Conservation (phyloP, 1,140 invertebrate genomes). For the Bombus terrestris region DNA sequence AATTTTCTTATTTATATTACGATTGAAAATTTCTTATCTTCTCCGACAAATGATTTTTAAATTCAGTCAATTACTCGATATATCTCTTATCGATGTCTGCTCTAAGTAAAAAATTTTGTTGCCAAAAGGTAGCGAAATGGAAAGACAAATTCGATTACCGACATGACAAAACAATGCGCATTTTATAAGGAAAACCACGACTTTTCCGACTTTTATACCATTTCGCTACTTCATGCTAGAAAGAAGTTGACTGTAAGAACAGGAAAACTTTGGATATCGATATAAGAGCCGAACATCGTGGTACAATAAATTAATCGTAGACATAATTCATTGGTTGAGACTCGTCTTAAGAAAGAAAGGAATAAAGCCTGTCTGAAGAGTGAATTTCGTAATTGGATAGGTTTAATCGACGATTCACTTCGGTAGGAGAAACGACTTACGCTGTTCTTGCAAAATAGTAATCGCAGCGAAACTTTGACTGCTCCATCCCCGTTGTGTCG, state of each 20-base stretch:
- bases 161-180: no score
- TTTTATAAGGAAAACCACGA: no score
- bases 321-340: neutral
- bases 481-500: neutral
- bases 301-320: no score
- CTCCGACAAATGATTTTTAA: no score
- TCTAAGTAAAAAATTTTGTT: neutral
- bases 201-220: no score
- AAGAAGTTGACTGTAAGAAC: no score
- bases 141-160: neutral
- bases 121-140: no score
- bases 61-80: no score
- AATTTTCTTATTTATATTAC: neutral
- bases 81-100: neutral
- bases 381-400: neutral
- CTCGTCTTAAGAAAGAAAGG: neutral
- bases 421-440: neutral
- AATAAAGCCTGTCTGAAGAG: neutral
- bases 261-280: no score
- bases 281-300: neutral
- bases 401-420: neutral
- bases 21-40: neutral
- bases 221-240: no score
- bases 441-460: conserved; percentile 11
- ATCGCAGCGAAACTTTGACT: conserved; percentile 8